Evolutionary conservation across 2,888 invertebrate genomes (phyloP), one percentile per base, ranked within the genome.

Genomic region (Vanessa cardui): DNA sequence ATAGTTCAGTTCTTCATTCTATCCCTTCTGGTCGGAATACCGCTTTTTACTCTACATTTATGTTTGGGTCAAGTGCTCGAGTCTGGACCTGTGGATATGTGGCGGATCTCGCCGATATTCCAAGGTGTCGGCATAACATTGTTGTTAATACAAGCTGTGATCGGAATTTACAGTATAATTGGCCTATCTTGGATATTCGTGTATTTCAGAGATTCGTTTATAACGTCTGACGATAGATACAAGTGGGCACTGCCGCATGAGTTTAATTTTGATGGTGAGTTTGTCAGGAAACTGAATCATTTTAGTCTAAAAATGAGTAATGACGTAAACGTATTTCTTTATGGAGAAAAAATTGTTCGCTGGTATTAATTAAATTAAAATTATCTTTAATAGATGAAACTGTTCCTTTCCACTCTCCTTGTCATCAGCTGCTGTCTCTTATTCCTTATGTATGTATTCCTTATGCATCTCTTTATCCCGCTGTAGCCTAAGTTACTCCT

Each of bases 181-280:
- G 97, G 97, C 5, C 94, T 98, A n/a, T 96, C 97, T 2, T 98
- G 98, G 98, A 94, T 98, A 89, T 95, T 98, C 78, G 96, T 97
- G 50, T 98, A 97, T 90, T 96, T 98, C 77, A 88, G 95, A 72
- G 98, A 98, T 84, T 96, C 97, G 1, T 98, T 98, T 82, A 96
- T 97, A 77, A 96, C 96, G 18, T 94, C 95, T 67, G 93, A 95
- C 79, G 96, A 97, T 81, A 94, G 93, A 76, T 97, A 97, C 85
- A 94, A 96, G 80, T 97, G 97, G 97, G 95, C 96, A 16, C 94
- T 96, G 79, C 96, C 96, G 18, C 95, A 95, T 77, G 92, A 94
- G 71, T 94, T 94, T 72, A 96, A 94, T 86, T 94, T 95, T 79
- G 95, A 95, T 77, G 95, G 96, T 92, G 88, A 88, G 82, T 67